Evolutionary conservation across 2,888 invertebrate species (phyloP).

Genomic region (Siphlonurus alternatus): DNA sequence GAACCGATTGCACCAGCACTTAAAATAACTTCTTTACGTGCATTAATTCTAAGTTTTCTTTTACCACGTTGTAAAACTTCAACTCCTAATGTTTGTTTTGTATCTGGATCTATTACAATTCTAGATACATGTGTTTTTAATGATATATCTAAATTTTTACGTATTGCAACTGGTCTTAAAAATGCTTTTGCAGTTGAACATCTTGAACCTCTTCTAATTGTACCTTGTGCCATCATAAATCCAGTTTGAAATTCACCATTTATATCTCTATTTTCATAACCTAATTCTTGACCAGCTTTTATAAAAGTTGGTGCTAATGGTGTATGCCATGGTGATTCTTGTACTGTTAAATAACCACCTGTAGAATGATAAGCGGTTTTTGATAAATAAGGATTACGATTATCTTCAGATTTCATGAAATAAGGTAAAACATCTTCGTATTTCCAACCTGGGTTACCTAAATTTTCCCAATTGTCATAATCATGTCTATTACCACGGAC

Average conservation of each 20-base stretch:
- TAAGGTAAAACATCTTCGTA: conserved; percentile 67
- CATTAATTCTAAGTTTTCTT: conserved; percentile 19
- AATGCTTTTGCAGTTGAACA: conserved; percentile 84
- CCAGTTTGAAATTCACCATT: conserved; percentile 72
- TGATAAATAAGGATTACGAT: conserved; percentile 64
- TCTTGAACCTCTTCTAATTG: conserved; percentile 63
- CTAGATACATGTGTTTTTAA: conserved; percentile 54
- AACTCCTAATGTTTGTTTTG: conserved; percentile 33
- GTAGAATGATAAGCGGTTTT: conserved; percentile 56
- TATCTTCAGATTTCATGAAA: conserved; percentile 76
- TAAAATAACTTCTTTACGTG: conserved; percentile 64
- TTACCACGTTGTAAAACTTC: conserved; percentile 45
- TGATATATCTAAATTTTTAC: conserved; percentile 63
- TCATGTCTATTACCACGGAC: conserved; percentile 73
- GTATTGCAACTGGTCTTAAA: conserved; percentile 57
- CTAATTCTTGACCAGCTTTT: conserved; percentile 65
- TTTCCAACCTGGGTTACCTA: conserved; percentile 77
- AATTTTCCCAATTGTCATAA: conserved; percentile 70
- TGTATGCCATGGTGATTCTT: conserved; percentile 69
- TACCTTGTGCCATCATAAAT: conserved; percentile 75
- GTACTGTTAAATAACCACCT: conserved; percentile 68
- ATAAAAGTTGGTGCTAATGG: conserved; percentile 68
- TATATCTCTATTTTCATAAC: conserved; percentile 62
- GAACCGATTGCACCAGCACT: conserved; percentile 77
- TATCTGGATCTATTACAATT: conserved; percentile 8